A percentile compares a stretch with the other conserved stretches of the same genome.
Evolutionary conservation across 1,140 invertebrate genomes (phyloP).

Genomic region (Propsilocerus akamusi): DNA sequence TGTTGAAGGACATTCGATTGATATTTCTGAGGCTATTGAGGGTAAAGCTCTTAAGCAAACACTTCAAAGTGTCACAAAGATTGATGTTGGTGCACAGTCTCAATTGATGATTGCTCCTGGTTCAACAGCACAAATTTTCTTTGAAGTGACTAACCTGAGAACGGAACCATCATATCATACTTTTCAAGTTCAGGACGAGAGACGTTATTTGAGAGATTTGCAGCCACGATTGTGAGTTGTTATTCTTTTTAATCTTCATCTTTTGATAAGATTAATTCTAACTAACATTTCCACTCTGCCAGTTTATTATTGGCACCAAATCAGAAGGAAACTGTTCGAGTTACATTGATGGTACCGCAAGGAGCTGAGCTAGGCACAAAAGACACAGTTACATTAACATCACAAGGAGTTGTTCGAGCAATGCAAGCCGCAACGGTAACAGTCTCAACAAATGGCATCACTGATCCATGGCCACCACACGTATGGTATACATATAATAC

Average conservation of each 20-base stretch:
- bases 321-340: slow-evolving; percentile 29
- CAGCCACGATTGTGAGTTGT: slow-evolving; percentile 15
- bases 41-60: not conserved
- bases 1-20: not conserved
- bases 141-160: slow-evolving; percentile 34
- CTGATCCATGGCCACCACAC: slow-evolving; percentile 21
- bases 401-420: slow-evolving; percentile 20
- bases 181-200: slow-evolving; percentile 31
- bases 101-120: slow-evolving; percentile 17
- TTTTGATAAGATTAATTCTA: not conserved
- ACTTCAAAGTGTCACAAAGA: slow-evolving; percentile 5
- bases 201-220: slow-evolving; percentile 28
- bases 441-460: slow-evolving; percentile 9
- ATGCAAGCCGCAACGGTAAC: slow-evolving; percentile 16
- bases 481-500: slow-evolving; percentile 28
- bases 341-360: slow-evolving; percentile 28
- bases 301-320: slow-evolving; percentile 28
- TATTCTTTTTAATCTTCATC: not conserved
- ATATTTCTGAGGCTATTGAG: not conserved
- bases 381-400: slow-evolving; percentile 34
- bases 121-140: slow-evolving; percentile 22
- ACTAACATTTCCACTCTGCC: slow-evolving; percentile 6
- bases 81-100: slow-evolving; percentile 20
- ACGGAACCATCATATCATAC: slow-evolving; percentile 26
- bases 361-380: slow-evolving; percentile 25